Evolutionary conservation across 2,888 invertebrate genomes (phyloP), one percentile per base, ranked within the genome.

Genomic region (Xiphydria camelus): DNA sequence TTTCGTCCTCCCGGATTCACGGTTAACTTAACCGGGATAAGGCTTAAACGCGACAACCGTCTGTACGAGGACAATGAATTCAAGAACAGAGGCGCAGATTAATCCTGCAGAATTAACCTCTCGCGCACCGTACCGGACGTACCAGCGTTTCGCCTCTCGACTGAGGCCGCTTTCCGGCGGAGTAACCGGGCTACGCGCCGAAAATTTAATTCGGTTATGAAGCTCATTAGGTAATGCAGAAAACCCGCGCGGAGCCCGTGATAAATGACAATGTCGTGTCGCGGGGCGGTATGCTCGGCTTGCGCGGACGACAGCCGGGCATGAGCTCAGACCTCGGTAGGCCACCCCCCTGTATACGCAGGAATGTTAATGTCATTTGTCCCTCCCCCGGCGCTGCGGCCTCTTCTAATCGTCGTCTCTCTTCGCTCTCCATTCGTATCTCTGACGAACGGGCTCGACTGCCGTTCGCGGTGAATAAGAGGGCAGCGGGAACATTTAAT

Each of bases 221-320:
- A 59, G 56, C 62, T 66, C 63, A 64, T 66, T 64, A 64, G 59
- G 63, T 62, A 64, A 64, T 65, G 62, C 58, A 62, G 59, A 65
- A 64, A 66, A 60, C 51, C 55, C 55, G 56, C 56, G 55, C 59
- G 55, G 62, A 51, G 57, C 46, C 55, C 52, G 55, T 66, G 64
- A 67, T 66, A 60, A 68, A 67, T 66, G 62, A 62, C 54, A 57
- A 54, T 64, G 61, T 65, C 67, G 66, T 66, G 66, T 64, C 61
- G 58, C 59, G 41, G 51, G 56, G 62, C 59, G 59, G 59, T 64
- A 66, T 59, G 55, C 56, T 46, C 37, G 51, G 48, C n/a, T 59
- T 53, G 47, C 47, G 45, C 50, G 52, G 41, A 51, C 61, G 61
- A 65, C 65, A 65, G 60, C 61, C 62, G 66, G 61, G 54, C 57